Base-by-base conservation (phyloP, 2,113 vertebrate species). In the Motacilla alba region DNA sequence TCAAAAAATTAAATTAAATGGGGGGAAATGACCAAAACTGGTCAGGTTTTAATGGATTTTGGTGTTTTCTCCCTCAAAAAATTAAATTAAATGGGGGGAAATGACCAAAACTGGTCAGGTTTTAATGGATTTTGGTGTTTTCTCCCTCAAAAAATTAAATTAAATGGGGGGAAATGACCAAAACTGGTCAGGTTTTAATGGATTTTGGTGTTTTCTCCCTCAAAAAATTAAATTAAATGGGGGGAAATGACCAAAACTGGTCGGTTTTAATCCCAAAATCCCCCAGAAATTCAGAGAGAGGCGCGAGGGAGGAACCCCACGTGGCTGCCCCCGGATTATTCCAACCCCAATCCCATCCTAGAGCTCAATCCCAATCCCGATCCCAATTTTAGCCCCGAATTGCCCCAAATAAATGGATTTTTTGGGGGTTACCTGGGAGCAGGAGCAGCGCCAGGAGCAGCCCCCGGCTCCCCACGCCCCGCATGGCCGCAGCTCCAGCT, bases 91-190 rank as follows among this genome's bases (percentile, higher is more conserved):
- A n/a, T n/a, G n/a, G n/a, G n/a, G n/a, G n/a, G n/a, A n/a, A n/a
- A n/a, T n/a, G n/a, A n/a, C n/a, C 19, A 46, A 46, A 46, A 20
- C 20, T 46, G 44, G 44, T 1, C 3, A 2, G 1, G 27, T 50
- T 50, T 27, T 10, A 27, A 27, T 3, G 3, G 31, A 20, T 44
- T 60, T 52, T 24, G 56, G 37, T 7, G 26, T 26, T 21, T 44
- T 44, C 24, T 69, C 37, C 56, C 31, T 30, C 37, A 15, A 49
- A 33, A 82, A 41, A n/a, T n/a, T 60, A 9, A 18, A 59, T 41
- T 33, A 15, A 18, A 9, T 9, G 3, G 44, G 35, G 15, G 13
- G 4, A 9, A 7, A 26, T 50, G 24, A 26, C 49, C 24, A 50
- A 50, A 50, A 50, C 14, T 50, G 47, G 47, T 13, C 47, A 2